phyloP scores from a whole-genome alignment of 2,888 invertebrate genomes.

The Amorpha juglandis region DNA sequence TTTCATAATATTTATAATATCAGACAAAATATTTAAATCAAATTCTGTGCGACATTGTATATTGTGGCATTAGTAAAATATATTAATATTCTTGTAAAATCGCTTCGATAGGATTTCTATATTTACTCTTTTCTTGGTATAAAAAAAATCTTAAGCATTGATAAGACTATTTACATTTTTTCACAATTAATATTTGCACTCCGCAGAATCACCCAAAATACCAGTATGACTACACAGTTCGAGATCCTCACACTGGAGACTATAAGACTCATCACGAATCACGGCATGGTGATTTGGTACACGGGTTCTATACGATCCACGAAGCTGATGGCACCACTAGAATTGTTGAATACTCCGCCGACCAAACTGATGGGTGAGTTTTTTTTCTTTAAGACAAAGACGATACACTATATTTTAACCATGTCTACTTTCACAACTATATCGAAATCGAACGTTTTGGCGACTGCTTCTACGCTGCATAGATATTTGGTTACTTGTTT shows the following conservation, averaged over 20 bases:
- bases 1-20: background rate
- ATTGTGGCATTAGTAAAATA: too few species aligned
- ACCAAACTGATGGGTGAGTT: constrained; percentile 70
- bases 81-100: too few species aligned
- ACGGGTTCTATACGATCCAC: constrained; percentile 60
- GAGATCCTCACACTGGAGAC: constrained; percentile 80
- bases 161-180: background rate
- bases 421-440: too few species aligned
- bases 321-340: constrained; percentile 79
- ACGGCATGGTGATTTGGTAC: constrained; percentile 74
- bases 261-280: constrained; percentile 76
- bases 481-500: too few species aligned
- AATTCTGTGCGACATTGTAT: too few species aligned
- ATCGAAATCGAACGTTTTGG: too few species aligned
- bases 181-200: background rate
- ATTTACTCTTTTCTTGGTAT: background rate
- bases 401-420: too few species aligned
- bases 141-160: background rate
- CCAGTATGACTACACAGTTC: constrained; percentile 52
- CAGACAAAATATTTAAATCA: too few species aligned
- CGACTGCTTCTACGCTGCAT: too few species aligned
- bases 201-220: constrained; percentile 50
- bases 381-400: background rate
- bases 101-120: too few species aligned
- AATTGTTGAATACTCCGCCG: constrained; percentile 78